Evolutionary conservation across 2,113 vertebrate species (phyloP).

Genomic region (Pangasianodon hypophthalmus): DNA sequence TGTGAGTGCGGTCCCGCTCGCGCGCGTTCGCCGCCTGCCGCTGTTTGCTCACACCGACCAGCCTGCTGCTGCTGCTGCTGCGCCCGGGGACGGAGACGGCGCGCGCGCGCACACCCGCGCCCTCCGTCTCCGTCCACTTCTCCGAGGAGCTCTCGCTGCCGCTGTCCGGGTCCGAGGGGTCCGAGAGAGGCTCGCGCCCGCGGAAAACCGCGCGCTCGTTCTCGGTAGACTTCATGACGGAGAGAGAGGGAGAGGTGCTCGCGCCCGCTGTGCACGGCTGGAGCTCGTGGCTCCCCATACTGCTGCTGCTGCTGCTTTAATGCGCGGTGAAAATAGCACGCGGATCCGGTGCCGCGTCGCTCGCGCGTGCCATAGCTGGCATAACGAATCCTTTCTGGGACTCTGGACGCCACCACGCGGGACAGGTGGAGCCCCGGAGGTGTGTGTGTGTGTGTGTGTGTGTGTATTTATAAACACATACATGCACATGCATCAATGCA

Average conservation of each 20-base stretch:
- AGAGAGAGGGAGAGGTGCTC: constrained; percentile 48
- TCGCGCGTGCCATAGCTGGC: constrained; percentile 75
- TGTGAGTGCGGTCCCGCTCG: constrained; percentile 86
- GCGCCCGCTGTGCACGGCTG: constrained; percentile 34
- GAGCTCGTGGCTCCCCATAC: constrained; percentile 60
- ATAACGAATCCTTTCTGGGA: constrained; percentile 79
- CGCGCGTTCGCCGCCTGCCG: constrained; percentile 86
- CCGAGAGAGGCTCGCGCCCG: constrained; percentile 58
- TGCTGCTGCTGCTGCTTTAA: constrained; percentile 59
- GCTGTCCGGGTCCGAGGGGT: constrained; percentile 73
- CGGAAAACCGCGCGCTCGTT: constrained; percentile 50
- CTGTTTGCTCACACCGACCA: constrained; percentile 73
- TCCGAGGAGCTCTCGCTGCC: constrained; percentile 70
- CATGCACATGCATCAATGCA: background rate
- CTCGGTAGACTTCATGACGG: constrained; percentile 75
- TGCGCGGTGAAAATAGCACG: constrained; percentile 77
- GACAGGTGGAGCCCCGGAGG: constrained; percentile 74
- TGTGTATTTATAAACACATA: constrained; percentile 42
- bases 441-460: constrained; percentile 22
- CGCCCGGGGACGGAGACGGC: background rate
- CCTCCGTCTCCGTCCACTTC: constrained; percentile 66
- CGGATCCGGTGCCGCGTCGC: constrained; percentile 74
- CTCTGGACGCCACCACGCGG: constrained; percentile 57
- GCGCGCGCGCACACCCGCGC: constrained; percentile 47
- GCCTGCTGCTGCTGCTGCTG: constrained; percentile 41